These are phyloP conservation scores for Amphiprion clarkii DNA, from an alignment of 2,797 vertebrate genomes.

Conservation along the genomic window DNA sequence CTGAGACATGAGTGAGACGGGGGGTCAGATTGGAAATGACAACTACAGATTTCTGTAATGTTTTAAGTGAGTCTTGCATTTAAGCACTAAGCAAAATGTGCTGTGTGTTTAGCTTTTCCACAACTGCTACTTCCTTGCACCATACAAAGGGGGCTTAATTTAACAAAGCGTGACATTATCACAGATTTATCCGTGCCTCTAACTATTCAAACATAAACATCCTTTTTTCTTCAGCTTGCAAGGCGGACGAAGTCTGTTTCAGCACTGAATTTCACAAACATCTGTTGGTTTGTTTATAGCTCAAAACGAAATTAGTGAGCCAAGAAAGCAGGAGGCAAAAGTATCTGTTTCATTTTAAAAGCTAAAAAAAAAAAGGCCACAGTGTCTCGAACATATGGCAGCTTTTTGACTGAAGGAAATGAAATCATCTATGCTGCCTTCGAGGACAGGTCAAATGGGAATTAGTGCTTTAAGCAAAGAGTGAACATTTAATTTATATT, in stretches of 20 bases:
- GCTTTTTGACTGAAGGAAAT: slow-evolving; percentile 22
- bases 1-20: slow-evolving; percentile 20
- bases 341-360: slow-evolving; percentile 7
- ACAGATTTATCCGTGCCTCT: not conserved
- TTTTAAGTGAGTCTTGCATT: slow-evolving; percentile 14
- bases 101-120: not conserved
- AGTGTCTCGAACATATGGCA: slow-evolving; percentile 35
- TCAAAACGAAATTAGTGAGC: slow-evolving; percentile 39
- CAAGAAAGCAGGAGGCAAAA: slow-evolving; percentile 10
- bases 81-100: not conserved
- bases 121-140: slow-evolving; percentile 9
- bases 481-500: slow-evolving; percentile 53
- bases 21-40: slow-evolving; percentile 44
- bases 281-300: slow-evolving; percentile 26
- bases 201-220: slow-evolving; percentile 7
- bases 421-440: slow-evolving; percentile 25
- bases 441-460: slow-evolving; percentile 61
- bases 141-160: slow-evolving; percentile 8
- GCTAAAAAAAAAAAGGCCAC: not conserved
- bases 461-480: slow-evolving; percentile 43
- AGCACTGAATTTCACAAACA: slow-evolving; percentile 24
- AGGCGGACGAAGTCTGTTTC: not conserved
- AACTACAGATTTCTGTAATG: slow-evolving; percentile 14
- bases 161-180: slow-evolving; percentile 16
- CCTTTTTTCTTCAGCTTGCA: not conserved